Percentiles rank a stretch among this genome's conserved stretches.
Evolutionary conservation across 2,797 vertebrate genomes (phyloP).

Genomic region (Poecilia wingei): DNA sequence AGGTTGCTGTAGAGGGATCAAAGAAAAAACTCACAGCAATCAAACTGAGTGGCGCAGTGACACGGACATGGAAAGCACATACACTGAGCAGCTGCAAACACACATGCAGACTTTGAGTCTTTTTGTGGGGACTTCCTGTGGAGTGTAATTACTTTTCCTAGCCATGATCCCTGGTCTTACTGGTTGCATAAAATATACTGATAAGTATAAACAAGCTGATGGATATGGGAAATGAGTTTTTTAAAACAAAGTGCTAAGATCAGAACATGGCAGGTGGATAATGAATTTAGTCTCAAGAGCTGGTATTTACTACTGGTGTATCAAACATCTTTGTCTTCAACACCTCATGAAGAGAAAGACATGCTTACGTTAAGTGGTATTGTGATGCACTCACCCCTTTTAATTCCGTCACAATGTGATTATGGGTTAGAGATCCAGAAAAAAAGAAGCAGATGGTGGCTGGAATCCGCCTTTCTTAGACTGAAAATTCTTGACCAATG

Average conservation of each 20-base stretch:
- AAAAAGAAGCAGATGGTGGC: background rate
- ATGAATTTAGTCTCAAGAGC: constrained; percentile 34
- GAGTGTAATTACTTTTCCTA: constrained; percentile 61
- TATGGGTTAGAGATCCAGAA: too few species aligned
- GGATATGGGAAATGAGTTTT: constrained; percentile 59
- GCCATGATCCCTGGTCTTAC: constrained; percentile 56
- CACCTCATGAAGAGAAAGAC: background rate
- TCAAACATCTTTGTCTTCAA: constrained; percentile 18
- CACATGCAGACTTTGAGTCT: background rate
- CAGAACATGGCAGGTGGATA: constrained; percentile 30
- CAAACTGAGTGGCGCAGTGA: constrained; percentile 56
- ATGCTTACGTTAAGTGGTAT: background rate
- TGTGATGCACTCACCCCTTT: background rate
- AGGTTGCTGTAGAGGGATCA: constrained; percentile 48
- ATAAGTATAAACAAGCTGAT: constrained; percentile 68
- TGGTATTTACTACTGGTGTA: constrained; percentile 23
- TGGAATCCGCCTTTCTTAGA: background rate
- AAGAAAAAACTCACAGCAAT: constrained; percentile 68
- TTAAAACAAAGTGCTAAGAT: constrained; percentile 54
- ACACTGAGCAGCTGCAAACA: constrained; percentile 63
- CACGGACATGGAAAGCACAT: constrained; percentile 64
- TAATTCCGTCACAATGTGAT: background rate
- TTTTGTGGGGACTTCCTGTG: constrained; percentile 70
- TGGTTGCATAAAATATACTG: constrained; percentile 47
- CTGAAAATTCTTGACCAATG: background rate